Evolutionary conservation across 2,888 invertebrate genomes (phyloP).

Genomic region (Metellina segmentata): DNA sequence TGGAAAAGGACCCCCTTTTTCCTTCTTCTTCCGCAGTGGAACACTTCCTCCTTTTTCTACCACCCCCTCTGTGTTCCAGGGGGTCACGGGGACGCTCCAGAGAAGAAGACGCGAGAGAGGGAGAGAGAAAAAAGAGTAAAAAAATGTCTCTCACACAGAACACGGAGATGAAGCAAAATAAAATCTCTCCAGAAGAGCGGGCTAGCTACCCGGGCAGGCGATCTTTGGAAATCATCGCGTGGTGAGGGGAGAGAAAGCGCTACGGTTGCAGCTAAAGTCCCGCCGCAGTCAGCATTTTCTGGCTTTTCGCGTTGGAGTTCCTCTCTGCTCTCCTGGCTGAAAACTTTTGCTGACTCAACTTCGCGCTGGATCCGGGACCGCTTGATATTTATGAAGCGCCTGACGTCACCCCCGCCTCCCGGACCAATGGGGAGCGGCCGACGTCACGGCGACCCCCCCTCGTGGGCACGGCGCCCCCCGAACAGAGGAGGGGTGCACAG

Average conservation of each 20-base stretch:
- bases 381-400: slow-evolving; percentile 76
- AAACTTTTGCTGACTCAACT: slow-evolving; percentile 76
- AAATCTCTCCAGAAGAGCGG: slow-evolving; percentile 55
- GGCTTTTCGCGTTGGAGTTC: neutral
- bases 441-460: slow-evolving; percentile 47
- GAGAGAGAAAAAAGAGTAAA: slow-evolving; percentile 34
- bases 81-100: slow-evolving; percentile 41
- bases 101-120: neutral
- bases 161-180: slow-evolving; percentile 61
- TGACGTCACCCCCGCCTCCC: slow-evolving; percentile 70
- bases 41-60: neutral
- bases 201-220: slow-evolving; percentile 29
- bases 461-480: slow-evolving; percentile 37
- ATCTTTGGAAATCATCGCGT: slow-evolving; percentile 43
- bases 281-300: slow-evolving; percentile 64
- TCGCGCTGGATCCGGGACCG: slow-evolving; percentile 68
- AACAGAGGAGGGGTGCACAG: slow-evolving; percentile 45
- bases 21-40: slow-evolving; percentile 5
- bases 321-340: slow-evolving; percentile 55
- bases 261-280: slow-evolving; percentile 65
- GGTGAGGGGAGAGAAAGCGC: slow-evolving; percentile 31
- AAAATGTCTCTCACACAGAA: slow-evolving; percentile 16
- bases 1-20: slow-evolving; percentile 32
- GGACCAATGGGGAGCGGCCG: slow-evolving; percentile 51
- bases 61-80: slow-evolving; percentile 43